These are phyloP conservation scores for Hemicrepidius hirtus DNA, from an alignment of 2,888 invertebrate species.

Conservation along the genomic window DNA sequence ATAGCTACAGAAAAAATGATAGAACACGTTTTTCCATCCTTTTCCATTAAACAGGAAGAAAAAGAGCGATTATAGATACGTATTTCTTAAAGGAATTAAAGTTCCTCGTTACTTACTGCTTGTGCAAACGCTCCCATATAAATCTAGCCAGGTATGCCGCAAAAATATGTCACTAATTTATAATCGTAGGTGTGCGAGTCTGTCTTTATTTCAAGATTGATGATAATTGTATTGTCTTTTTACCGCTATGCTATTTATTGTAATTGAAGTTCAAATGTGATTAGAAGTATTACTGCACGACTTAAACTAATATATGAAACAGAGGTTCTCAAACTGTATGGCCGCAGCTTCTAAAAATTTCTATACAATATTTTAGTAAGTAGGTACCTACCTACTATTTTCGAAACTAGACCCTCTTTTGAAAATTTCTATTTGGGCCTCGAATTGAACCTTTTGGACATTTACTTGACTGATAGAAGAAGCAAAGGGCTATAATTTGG, in stretches of 20 bases:
- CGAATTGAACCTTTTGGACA: no score
- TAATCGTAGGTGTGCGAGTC: constrained; percentile 63
- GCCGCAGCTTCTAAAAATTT: no score
- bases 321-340: no score
- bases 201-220: constrained; percentile 63
- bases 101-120: constrained; percentile 30
- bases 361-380: no score
- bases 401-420: no score
- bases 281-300: constrained; percentile 11
- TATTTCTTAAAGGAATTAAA: constrained; percentile 15
- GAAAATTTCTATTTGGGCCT: no score
- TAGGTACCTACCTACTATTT: no score
- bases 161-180: constrained; percentile 56
- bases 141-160: constrained; percentile 37
- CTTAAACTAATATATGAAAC: not conserved
- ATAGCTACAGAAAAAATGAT: constrained; percentile 38
- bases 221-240: constrained; percentile 63
- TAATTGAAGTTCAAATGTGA: constrained; percentile 24
- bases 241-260: constrained; percentile 27
- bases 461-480: no score
- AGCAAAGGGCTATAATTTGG: no score
- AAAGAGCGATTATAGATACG: not conserved
- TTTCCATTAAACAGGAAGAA: not conserved
- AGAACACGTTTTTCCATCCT: constrained; percentile 19
- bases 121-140: constrained; percentile 44